These are phyloP conservation scores for Marisa cornuarietis DNA, from an alignment of 1,140 invertebrate genomes.

Conservation along the genomic window DNA sequence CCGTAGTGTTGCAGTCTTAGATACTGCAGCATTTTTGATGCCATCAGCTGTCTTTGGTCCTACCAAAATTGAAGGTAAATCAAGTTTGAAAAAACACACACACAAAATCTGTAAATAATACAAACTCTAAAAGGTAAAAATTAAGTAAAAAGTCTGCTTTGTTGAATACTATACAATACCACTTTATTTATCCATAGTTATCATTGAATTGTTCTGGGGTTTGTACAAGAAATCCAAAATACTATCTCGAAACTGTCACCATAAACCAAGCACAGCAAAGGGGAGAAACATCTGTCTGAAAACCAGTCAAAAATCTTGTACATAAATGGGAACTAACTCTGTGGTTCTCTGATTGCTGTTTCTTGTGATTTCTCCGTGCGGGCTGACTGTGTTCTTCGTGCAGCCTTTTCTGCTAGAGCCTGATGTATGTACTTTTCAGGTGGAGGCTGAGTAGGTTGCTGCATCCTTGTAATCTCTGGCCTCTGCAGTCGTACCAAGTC, in stretches of 20 bases:
- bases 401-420: conserved; percentile 15
- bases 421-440: conserved; percentile 15
- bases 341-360: background rate
- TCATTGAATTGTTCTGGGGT: background rate
- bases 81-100: background rate
- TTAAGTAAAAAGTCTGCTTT: background rate
- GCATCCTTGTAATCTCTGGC: conserved; percentile 56
- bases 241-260: background rate
- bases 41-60: conserved; percentile 3
- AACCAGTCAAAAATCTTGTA: background rate
- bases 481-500: conserved; percentile 57
- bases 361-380: conserved; percentile 6
- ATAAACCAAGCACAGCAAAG: background rate
- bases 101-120: background rate
- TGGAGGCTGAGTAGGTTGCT: conserved; percentile 16
- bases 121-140: background rate
- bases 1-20: conserved; percentile 37
- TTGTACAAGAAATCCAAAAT: conserved; percentile 1
- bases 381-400: conserved; percentile 17
- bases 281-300: background rate
- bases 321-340: background rate
- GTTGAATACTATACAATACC: too few relatives aligned
- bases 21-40: conserved; percentile 14
- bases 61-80: background rate
- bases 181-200: background rate